phyloP scores from a whole-genome alignment of 2,888 invertebrate species.

The Ophraella communa region DNA sequence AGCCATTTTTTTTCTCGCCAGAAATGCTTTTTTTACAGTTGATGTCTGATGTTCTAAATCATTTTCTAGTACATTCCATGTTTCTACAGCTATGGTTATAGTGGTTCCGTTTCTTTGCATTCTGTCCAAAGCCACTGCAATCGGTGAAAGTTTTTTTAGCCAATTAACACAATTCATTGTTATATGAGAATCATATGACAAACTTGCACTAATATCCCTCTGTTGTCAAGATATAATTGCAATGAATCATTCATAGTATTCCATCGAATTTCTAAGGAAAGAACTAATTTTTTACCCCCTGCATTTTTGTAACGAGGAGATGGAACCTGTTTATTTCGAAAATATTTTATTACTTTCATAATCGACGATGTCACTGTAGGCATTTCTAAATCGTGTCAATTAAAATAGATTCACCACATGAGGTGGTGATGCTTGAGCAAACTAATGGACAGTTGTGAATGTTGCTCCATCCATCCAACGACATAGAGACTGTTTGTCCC shows the following conservation, averaged over 20 bases:
- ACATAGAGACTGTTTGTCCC: conserved; percentile 9
- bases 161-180: conserved; percentile 24
- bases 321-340: neutral
- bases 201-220: too few species aligned
- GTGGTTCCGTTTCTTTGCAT: conserved; percentile 24
- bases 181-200: too few species aligned
- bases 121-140: conserved; percentile 28
- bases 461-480: conserved; percentile 17
- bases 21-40: too few species aligned
- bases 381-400: conserved; percentile 9
- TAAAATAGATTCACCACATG: conserved; percentile 11
- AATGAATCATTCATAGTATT: too few species aligned
- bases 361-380: conserved; percentile 3
- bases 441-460: conserved; percentile 7
- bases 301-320: too few species aligned
- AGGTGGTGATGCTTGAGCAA: conserved; percentile 16
- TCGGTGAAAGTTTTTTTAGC: conserved; percentile 21
- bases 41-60: conserved; percentile 29
- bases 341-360: neutral
- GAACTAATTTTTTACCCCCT: too few species aligned
- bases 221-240: too few species aligned
- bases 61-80: too few species aligned
- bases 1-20: too few species aligned
- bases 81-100: conserved; percentile 26
- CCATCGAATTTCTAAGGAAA: too few species aligned